phyloP scores from a whole-genome alignment of 2,888 invertebrate species.

The Ectobius pallidus region DNA sequence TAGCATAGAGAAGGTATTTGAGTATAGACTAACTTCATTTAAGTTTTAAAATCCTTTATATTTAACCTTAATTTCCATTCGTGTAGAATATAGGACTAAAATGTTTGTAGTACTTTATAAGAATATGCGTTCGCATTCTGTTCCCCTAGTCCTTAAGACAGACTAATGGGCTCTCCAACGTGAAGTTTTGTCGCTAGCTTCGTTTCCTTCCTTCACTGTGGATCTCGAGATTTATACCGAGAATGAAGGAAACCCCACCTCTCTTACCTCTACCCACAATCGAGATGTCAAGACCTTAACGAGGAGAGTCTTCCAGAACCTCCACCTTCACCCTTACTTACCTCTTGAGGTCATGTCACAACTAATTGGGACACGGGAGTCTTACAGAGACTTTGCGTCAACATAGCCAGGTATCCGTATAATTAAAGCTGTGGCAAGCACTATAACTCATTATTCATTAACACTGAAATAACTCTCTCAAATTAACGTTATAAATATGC shows the following conservation, averaged over 20 bases:
- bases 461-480: too few relatives aligned
- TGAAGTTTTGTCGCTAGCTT: not conserved
- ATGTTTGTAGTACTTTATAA: too few relatives aligned
- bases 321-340: not conserved
- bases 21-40: too few relatives aligned
- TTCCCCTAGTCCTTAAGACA: too few relatives aligned
- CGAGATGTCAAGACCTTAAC: not conserved
- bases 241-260: not conserved
- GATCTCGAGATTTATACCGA: not conserved
- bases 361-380: not conserved
- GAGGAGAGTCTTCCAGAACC: not conserved
- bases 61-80: too few relatives aligned
- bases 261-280: not conserved
- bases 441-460: not conserved
- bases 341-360: not conserved
- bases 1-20: too few relatives aligned
- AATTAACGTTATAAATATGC: too few relatives aligned
- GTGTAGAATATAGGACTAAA: too few relatives aligned
- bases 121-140: too few relatives aligned
- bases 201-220: not conserved
- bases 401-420: not conserved
- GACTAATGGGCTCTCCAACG: not conserved
- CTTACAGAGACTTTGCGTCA: not conserved
- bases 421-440: not conserved
- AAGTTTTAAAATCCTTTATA: too few relatives aligned